A percentile compares a stretch with the other conserved stretches of the same genome.
Conservation (phyloP, 2,797 vertebrate species). For the Sebastes vulpes region DNA sequence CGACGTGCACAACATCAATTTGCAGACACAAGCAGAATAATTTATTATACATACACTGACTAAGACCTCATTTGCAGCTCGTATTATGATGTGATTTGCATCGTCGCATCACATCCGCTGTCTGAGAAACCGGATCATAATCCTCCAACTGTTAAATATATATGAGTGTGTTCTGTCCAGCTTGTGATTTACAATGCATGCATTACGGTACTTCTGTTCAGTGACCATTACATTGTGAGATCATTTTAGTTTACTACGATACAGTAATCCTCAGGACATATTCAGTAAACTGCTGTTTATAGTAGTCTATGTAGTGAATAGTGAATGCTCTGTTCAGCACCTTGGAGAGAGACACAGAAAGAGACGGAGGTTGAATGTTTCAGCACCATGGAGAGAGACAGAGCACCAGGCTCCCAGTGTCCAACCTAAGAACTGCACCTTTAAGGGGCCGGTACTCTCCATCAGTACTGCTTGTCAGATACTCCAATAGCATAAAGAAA, state of each 20-base stretch:
- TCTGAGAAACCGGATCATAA: neutral
- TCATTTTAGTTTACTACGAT: too few species aligned
- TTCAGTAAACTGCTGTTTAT: neutral
- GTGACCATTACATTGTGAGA: too few species aligned
- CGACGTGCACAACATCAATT: neutral
- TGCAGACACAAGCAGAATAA: neutral
- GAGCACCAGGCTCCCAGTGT: neutral
- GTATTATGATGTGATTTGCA: neutral
- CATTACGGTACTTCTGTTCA: too few species aligned
- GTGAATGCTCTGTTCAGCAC: neutral
- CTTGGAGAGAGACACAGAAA: neutral
- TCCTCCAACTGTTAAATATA: neutral
- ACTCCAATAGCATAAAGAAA: too few species aligned
- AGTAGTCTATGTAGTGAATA: neutral
- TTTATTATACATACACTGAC: neutral
- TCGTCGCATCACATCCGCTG: neutral
- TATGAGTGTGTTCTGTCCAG: neutral
- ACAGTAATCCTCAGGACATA: too few species aligned
- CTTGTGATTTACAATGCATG: neutral
- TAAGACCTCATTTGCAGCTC: neutral
- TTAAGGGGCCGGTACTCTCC: neutral
- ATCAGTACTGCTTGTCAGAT: neutral
- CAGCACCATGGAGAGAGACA: neutral
- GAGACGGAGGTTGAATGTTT: neutral
- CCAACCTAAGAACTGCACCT: neutral